Conservation (phyloP, 2,888 invertebrate species). For the Sacculina carcini region DNA sequence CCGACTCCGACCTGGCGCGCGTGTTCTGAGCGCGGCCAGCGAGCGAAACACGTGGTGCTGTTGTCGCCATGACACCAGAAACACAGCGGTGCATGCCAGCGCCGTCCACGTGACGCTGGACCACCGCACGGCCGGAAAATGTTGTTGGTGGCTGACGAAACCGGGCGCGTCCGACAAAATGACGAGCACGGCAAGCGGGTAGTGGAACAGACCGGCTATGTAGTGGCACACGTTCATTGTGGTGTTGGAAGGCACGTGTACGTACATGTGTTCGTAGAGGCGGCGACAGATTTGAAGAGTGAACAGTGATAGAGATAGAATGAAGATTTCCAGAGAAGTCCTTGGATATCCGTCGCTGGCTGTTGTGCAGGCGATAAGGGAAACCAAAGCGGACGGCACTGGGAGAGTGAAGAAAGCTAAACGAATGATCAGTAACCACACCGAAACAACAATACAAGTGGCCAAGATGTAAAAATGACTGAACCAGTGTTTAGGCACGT, state of each 20-base stretch:
- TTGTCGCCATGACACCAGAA: constrained; percentile 6
- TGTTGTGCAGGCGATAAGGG: neutral
- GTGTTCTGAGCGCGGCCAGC: constrained; percentile 4
- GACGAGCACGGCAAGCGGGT: constrained; percentile 3
- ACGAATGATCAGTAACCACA: neutral
- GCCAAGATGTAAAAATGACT: constrained; percentile 6
- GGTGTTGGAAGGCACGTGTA: constrained; percentile 6
- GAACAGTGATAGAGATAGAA: constrained; percentile 2
- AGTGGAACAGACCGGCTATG: constrained; percentile 8
- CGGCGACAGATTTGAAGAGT: constrained; percentile 1
- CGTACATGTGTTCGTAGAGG: constrained; percentile 8
- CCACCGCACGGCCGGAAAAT: no score
- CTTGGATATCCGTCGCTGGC: neutral
- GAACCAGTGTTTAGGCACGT: constrained; percentile 3
- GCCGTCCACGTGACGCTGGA: neutral
- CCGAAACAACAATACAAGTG: neutral
- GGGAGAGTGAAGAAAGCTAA: neutral
- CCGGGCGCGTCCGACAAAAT: constrained; percentile 6
- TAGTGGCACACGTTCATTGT: constrained; percentile 7
- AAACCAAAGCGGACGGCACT: neutral
- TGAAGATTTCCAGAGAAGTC: neutral
- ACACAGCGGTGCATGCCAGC: neutral
- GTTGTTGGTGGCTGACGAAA: no score
- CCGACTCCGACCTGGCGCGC: neutral
- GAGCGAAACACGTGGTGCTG: constrained; percentile 5